phyloP scores from a whole-genome alignment of 1,140 invertebrate genomes.

The Drosophila takahashii region DNA sequence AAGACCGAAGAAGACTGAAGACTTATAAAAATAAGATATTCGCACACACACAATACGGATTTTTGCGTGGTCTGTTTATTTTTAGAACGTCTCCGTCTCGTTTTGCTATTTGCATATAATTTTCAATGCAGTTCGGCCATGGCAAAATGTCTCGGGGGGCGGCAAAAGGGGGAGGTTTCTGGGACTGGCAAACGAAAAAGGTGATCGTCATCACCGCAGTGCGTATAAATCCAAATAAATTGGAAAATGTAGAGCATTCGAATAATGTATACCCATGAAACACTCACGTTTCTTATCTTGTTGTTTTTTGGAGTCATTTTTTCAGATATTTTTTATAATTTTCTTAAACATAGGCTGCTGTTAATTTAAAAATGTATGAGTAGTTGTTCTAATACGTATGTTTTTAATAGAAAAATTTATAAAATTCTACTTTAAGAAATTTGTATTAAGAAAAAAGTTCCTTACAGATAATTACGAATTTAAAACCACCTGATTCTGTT shows the following conservation, averaged over 20 bases:
- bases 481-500: conserved; percentile 6
- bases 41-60: conserved; percentile 54
- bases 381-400: no score
- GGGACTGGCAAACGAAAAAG: conserved; percentile 24
- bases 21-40: conserved; percentile 67
- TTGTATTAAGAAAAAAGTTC: background rate
- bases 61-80: conserved; percentile 68
- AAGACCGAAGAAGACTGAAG: conserved; percentile 37
- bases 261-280: background rate
- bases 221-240: conserved; percentile 17
- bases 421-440: background rate
- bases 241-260: background rate
- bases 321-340: no score
- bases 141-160: conserved; percentile 16
- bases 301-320: no score
- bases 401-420: no score
- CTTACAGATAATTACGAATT: conserved; percentile 8
- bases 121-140: conserved; percentile 69
- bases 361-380: no score
- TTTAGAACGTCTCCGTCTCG: conserved; percentile 50
- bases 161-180: background rate
- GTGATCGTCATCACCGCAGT: conserved; percentile 36
- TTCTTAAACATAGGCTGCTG: no score
- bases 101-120: conserved; percentile 73
- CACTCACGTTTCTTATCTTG: background rate